A percentile compares a stretch with the other conserved stretches of the same genome.
phyloP scores from a whole-genome alignment of 2,797 vertebrate species.

The Spea hammondii region DNA sequence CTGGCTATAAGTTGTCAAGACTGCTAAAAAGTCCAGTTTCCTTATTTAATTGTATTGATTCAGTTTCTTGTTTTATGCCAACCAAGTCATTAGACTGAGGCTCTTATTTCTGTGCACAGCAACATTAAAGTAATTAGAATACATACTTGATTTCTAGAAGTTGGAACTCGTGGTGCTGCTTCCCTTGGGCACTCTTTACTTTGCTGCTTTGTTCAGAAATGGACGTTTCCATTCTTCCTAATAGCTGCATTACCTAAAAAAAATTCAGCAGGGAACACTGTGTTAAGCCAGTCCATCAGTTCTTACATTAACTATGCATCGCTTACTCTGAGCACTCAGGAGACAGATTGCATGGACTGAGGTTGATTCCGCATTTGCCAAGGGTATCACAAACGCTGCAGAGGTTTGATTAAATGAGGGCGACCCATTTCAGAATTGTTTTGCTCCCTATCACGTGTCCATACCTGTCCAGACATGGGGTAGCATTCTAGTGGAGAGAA shows the following conservation, averaged over 20 bases:
- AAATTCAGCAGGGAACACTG: constrained; percentile 55
- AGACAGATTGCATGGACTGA: constrained; percentile 18
- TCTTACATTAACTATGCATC: constrained; percentile 47
- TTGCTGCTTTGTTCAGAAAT: constrained; percentile 63
- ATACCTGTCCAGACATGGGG: too few relatives aligned
- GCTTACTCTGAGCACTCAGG: constrained; percentile 43
- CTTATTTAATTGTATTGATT: constrained; percentile 26
- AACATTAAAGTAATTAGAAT: constrained; percentile 60
- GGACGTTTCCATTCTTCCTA: constrained; percentile 70
- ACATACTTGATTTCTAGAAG: constrained; percentile 76
- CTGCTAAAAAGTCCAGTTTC: constrained; percentile 2
- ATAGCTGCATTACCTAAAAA: constrained; percentile 70
- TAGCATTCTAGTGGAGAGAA: too few relatives aligned
- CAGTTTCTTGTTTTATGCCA: constrained; percentile 52
- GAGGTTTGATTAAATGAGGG: too few relatives aligned
- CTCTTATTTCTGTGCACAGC: constrained; percentile 22
- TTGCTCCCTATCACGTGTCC: too few relatives aligned
- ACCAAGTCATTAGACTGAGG: constrained; percentile 50
- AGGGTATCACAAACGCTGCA: not conserved
- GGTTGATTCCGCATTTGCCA: constrained; percentile 2
- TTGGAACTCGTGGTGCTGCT: constrained; percentile 70
- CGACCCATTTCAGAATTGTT: too few relatives aligned
- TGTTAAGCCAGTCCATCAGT: constrained; percentile 50
- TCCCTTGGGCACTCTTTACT: constrained; percentile 66
- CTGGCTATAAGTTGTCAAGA: constrained; percentile 1